Base-by-base conservation (phyloP, 1,140 invertebrate genomes). In the Trichonephila clavipes region DNA sequence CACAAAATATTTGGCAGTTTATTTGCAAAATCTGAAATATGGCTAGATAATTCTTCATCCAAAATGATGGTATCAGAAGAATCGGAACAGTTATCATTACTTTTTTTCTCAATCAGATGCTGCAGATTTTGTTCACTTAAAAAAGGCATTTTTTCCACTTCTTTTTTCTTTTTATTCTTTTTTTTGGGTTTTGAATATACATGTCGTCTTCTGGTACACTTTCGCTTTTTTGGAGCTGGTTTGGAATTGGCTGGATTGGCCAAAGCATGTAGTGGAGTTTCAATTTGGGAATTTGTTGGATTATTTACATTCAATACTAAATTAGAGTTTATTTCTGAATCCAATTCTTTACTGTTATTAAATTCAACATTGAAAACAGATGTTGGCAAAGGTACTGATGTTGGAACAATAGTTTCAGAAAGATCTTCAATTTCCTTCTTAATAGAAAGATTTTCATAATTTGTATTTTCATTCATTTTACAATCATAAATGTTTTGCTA, bases 171-270 rank as follows among this genome's bases (percentile, higher is more conserved):
- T 58, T 64, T 89, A 14, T 51, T 89, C 61, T 24, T 62, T 51
- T 64, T 88, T 40, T 40, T 62, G 14, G 87, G 87, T 58, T 89
- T 89, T 24, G 87, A 89, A 89, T 89, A 89, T 21, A 89, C 34
- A 51, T 8, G 19, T 24, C 87, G 61, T 4, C 16, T 72, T 40
- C 87, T 89, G 6, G 64, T 40, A 58, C 1, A 62, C 34, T 58
- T 89, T 28, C 51, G 85, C 24, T 59, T 59, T 34, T 34, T 59
- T 62, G 24, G 51, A 62, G 18, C 10, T 51, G 51, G 51, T 1
- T 40, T 77, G 16, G 12, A 5, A 6, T 19, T 77, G 8, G 28
- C 0, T 40, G 28, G 1, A 77, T 18, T 77, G 34, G 24, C 14
- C 14, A 28, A 77, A 40, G 34, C 18, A 19, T 34, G 24, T 6